A percentile compares a stretch with the other conserved stretches of the same genome.
phyloP scores from a whole-genome alignment of 2,113 vertebrate genomes.

The Takifugu bimaculatus region DNA sequence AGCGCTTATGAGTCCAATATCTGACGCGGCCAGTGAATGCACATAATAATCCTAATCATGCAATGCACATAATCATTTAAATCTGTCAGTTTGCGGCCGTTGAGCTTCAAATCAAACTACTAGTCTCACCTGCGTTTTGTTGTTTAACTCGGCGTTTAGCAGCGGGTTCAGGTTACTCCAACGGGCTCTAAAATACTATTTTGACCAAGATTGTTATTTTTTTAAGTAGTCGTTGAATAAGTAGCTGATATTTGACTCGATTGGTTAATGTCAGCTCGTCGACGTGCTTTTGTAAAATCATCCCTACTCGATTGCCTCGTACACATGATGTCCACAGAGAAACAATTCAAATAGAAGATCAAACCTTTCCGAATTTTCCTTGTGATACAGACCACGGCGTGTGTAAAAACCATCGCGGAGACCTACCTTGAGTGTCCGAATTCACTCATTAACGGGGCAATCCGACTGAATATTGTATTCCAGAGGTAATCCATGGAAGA shows the following conservation, averaged over 20 bases:
- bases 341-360: no score
- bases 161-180: conserved; percentile 3
- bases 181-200: not conserved
- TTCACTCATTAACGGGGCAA: conserved; percentile 49
- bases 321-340: no score
- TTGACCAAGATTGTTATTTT: no score
- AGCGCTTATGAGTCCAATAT: conserved; percentile 16
- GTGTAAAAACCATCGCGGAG: conserved; percentile 2
- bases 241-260: no score
- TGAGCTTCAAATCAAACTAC: conserved; percentile 5
- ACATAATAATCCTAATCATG: not conserved
- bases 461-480: conserved; percentile 57
- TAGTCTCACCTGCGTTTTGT: conserved; percentile 1
- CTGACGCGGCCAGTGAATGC: not conserved
- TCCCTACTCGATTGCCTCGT: no score
- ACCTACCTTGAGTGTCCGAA: conserved; percentile 68
- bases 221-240: no score
- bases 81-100: not conserved
- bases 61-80: conserved; percentile 1
- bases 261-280: no score
- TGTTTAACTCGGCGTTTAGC: conserved; percentile 14
- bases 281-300: no score
- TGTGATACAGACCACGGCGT: no score
- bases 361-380: no score
- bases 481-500: conserved; percentile 67